Percentiles rank a stretch among this genome's conserved stretches.
Conservation (phyloP, 2,113 vertebrate species). For the Pseudorectes ferrugineus region DNA sequence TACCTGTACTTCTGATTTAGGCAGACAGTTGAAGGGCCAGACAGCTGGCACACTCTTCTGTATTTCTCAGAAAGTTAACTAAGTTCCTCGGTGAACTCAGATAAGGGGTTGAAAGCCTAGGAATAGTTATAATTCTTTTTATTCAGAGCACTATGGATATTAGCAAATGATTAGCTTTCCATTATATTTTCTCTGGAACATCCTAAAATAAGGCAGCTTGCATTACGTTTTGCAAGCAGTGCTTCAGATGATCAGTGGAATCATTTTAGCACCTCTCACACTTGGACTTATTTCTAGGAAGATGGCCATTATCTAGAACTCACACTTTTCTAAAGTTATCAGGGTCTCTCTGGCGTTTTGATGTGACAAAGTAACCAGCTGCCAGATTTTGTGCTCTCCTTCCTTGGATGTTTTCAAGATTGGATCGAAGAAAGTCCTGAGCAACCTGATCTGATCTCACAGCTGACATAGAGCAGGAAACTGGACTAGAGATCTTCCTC, state of each 20-base stretch:
- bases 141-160: neutral
- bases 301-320: neutral
- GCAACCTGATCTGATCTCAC: neutral
- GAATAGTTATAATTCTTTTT: neutral
- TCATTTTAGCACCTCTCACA: neutral
- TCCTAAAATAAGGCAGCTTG: neutral
- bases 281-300: neutral
- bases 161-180: neutral
- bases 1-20: neutral
- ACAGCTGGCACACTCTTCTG: neutral
- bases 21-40: neutral
- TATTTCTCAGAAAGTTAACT: neutral
- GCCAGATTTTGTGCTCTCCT: neutral
- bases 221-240: neutral
- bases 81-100: neutral
- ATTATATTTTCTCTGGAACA: neutral
- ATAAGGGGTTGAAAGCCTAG: neutral
- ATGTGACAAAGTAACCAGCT: neutral
- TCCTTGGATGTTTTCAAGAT: neutral
- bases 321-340: neutral
- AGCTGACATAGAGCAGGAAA: neutral
- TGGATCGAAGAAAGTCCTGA: neutral
- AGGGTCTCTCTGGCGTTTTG: rapidly evolving
- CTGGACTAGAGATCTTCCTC: neutral
- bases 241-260: neutral